Evolutionary conservation across 2,113 vertebrate genomes (phyloP).

Genomic region (Tachysurus vachellii): DNA sequence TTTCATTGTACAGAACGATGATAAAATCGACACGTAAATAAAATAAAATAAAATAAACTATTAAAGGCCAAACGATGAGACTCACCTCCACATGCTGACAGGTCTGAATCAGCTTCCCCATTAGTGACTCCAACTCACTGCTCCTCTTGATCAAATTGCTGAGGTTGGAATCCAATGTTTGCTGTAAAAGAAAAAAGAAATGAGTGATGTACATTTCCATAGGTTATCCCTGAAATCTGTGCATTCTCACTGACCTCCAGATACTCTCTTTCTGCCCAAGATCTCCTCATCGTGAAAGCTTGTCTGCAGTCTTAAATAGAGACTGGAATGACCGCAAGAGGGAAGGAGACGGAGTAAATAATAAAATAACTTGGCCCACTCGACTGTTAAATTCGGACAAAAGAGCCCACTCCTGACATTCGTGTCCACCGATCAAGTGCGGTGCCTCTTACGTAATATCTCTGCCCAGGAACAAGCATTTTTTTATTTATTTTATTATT

Average conservation of each 20-base stretch:
- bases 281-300: constrained; percentile 67
- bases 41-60: neutral
- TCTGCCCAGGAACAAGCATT: constrained; percentile 38
- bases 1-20: neutral
- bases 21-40: neutral
- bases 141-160: constrained; percentile 97
- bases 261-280: constrained; percentile 63
- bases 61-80: neutral
- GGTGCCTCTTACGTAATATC: constrained; percentile 27
- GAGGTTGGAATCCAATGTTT: constrained; percentile 95
- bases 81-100: constrained; percentile 96
- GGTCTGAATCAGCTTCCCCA: constrained; percentile 97
- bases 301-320: constrained; percentile 49
- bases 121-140: constrained; percentile 94
- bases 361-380: constrained; percentile 60
- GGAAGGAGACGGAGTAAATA: constrained; percentile 52
- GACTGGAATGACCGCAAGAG: constrained; percentile 63
- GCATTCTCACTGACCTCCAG: constrained; percentile 61
- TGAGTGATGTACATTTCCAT: neutral
- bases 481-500: constrained; percentile 46
- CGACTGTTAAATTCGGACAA: constrained; percentile 70
- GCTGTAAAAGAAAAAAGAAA: constrained; percentile 73
- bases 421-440: constrained; percentile 46
- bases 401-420: constrained; percentile 67
- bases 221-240: neutral